A percentile compares a stretch with the other conserved stretches of the same genome.
phyloP scores from a whole-genome alignment of 2,888 invertebrate genomes.

The Mimumesa dahlbomi region DNA sequence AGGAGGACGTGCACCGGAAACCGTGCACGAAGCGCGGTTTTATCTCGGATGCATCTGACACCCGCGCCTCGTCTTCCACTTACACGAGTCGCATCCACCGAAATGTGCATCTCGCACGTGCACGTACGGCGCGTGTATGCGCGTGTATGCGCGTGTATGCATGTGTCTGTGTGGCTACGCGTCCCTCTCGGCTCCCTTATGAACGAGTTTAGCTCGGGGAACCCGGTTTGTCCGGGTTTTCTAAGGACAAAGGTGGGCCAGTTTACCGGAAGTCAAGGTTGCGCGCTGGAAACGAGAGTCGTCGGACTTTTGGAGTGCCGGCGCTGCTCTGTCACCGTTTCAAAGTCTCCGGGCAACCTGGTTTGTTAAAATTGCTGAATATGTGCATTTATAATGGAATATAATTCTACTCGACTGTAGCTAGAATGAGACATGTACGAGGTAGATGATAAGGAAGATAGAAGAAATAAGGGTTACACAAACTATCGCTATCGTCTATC shows the following conservation, averaged over 20 bases:
- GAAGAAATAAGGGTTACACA: no score
- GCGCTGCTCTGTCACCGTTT: no score
- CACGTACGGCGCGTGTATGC: constrained; percentile 19
- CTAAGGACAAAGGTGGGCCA: constrained; percentile 26
- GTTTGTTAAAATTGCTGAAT: no score
- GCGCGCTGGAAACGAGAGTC: not conserved
- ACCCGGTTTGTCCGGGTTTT: constrained; percentile 28
- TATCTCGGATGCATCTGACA: constrained; percentile 65
- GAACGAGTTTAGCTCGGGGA: constrained; percentile 16
- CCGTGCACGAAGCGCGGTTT: constrained; percentile 52
- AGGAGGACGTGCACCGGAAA: constrained; percentile 65
- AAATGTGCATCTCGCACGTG: constrained; percentile 48
- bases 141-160: not conserved
- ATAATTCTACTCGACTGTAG: no score
- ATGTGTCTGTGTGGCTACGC: not conserved
- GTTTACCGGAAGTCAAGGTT: constrained; percentile 40
- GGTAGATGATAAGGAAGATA: no score
- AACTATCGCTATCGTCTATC: no score
- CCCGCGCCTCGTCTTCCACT: constrained; percentile 57
- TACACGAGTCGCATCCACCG: constrained; percentile 25
- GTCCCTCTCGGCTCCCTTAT: constrained; percentile 5
- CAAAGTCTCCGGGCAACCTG: no score
- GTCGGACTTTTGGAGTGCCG: no score
- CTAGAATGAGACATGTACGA: no score
- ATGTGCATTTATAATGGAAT: no score